phyloP scores from a whole-genome alignment of 2,888 invertebrate species.

The Coenonympha glycerion region DNA sequence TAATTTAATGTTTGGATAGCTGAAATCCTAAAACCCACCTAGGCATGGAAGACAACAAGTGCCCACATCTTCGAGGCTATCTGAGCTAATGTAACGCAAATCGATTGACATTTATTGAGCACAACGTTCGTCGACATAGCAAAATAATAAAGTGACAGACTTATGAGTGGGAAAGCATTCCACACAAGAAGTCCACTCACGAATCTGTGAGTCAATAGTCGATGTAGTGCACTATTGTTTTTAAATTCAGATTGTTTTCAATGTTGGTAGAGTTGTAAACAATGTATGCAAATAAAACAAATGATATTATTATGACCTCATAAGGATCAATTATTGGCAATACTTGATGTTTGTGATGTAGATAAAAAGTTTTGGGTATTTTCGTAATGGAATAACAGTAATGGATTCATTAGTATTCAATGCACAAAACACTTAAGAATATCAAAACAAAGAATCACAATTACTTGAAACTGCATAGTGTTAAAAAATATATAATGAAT shows the following conservation, averaged over 20 bases:
- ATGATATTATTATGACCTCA: constrained; percentile 37
- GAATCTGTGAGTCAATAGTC: constrained; percentile 54
- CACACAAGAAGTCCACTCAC: constrained; percentile 46
- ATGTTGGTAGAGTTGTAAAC: constrained; percentile 41
- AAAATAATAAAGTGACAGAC: constrained; percentile 19
- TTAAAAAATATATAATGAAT: background rate
- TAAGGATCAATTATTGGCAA: constrained; percentile 3
- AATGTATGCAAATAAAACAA: constrained; percentile 54
- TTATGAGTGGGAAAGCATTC: constrained; percentile 34
- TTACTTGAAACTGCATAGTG: too few species aligned
- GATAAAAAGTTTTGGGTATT: background rate
- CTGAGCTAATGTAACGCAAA: constrained; percentile 52
- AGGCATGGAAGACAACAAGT: constrained; percentile 68
- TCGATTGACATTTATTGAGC: constrained; percentile 47
- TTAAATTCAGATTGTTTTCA: constrained; percentile 57
- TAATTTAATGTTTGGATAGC: background rate
- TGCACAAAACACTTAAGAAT: background rate
- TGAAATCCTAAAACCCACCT: constrained; percentile 32
- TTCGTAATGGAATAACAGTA: background rate
- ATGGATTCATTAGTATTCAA: background rate
- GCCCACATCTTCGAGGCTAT: constrained; percentile 61
- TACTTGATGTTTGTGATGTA: background rate
- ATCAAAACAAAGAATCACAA: background rate
- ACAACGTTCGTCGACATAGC: constrained; percentile 16
- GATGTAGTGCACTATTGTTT: constrained; percentile 57